Percentiles rank a stretch among this genome's conserved stretches.
Evolutionary conservation across 2,113 vertebrate genomes (phyloP).

Genomic region (Melanerpes formicivorus): DNA sequence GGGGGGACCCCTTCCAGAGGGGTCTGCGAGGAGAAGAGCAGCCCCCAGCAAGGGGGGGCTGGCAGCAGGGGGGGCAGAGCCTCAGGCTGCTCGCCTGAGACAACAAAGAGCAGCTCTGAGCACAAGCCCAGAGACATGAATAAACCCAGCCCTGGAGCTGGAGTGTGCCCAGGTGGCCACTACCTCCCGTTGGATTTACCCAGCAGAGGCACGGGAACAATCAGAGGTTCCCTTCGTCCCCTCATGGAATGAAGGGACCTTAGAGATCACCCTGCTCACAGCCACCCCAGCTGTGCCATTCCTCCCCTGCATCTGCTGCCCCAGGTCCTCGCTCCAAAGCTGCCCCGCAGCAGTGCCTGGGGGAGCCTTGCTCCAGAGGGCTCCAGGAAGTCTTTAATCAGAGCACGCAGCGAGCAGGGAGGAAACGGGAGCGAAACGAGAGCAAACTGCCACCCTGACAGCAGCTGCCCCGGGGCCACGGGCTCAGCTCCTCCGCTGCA

Average conservation of each 20-base stretch:
- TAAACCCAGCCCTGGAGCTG: accelerated
- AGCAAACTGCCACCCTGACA: background rate
- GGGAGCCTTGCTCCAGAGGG: background rate
- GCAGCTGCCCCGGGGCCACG: background rate
- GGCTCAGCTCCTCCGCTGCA: background rate
- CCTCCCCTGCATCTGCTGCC: too few species aligned
- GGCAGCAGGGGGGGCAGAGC: accelerated
- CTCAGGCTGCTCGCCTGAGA: accelerated
- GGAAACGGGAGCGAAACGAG: background rate
- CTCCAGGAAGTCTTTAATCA: background rate
- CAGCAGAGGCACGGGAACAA: accelerated
- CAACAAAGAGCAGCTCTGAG: accelerated
- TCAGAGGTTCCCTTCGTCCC: too few species aligned
- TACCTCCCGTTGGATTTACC: accelerated
- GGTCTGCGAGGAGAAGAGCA: accelerated
- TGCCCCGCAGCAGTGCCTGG: too few species aligned
- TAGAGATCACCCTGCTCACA: too few species aligned
- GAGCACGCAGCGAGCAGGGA: background rate
- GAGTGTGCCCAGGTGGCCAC: accelerated
- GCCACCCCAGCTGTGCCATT: accelerated
- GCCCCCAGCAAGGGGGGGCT: accelerated
- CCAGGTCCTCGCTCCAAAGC: background rate
- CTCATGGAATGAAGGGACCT: too few species aligned
- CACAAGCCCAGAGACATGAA: accelerated
- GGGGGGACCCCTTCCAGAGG: accelerated